Percentiles rank a stretch among this genome's conserved stretches.
Conservation (phyloP, 2,797 vertebrate genomes). For the Paguma larvata region DNA sequence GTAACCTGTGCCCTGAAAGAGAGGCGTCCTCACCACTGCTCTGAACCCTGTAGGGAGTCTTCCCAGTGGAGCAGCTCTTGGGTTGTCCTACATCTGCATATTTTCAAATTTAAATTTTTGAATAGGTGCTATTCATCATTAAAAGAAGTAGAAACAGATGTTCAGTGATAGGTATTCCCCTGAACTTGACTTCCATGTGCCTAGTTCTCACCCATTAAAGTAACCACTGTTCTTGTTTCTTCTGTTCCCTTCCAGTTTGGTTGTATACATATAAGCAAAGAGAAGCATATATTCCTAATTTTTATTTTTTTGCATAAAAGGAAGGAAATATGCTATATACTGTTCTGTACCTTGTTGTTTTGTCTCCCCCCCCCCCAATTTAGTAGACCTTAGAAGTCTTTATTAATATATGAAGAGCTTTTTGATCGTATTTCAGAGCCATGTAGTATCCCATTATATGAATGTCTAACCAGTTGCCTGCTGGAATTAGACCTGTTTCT, state of each 20-base stretch:
- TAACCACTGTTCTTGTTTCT: not conserved
- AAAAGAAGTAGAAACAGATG: constrained; percentile 22
- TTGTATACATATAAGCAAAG: constrained; percentile 2
- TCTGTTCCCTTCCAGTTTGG: not conserved
- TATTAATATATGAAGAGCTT: not conserved
- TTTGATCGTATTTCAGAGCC: not conserved
- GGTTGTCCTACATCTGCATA: not conserved
- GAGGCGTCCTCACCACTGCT: not conserved
- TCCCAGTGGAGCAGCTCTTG: not conserved
- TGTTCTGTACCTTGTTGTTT: not conserved
- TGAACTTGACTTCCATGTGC: not conserved
- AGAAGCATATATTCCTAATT: not conserved
- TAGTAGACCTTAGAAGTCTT: not conserved
- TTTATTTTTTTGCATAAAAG: not conserved
- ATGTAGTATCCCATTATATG: not conserved
- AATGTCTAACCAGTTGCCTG: not conserved
- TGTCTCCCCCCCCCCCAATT: not conserved
- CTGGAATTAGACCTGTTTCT: constrained; percentile 37
- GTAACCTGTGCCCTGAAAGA: not conserved
- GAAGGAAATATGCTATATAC: not conserved
- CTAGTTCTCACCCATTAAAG: not conserved
- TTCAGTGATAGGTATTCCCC: not conserved
- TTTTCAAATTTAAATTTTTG: constrained; percentile 45
- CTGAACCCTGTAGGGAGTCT: not conserved
- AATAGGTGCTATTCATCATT: not conserved